Evolutionary conservation across 1,140 invertebrate genomes (phyloP).

Genomic region (Eubasilissa regina): DNA sequence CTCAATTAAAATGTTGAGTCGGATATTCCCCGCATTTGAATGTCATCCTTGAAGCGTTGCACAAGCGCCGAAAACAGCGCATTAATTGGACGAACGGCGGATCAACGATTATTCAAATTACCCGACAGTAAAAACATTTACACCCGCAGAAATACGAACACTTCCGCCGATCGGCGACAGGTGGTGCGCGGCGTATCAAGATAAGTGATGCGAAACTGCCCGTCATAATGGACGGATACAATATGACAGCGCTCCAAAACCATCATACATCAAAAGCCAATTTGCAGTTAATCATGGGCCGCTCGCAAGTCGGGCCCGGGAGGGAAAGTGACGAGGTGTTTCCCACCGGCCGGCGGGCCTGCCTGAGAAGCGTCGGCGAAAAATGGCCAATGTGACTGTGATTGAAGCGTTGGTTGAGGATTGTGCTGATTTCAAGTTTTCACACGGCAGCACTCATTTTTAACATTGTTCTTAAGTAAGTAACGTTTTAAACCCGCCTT

Average conservation of each 20-base stretch:
- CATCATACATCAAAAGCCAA: not conserved
- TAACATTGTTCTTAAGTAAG: no score
- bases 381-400: no score
- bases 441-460: no score
- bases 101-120: not conserved
- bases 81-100: not conserved
- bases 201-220: not conserved
- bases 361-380: no score
- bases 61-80: not conserved
- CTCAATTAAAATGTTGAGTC: slow-evolving; percentile 1
- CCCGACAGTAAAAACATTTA: slow-evolving; percentile 12
- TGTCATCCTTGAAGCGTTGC: slow-evolving; percentile 10
- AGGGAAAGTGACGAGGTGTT: no score
- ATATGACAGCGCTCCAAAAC: not conserved
- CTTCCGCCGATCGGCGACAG: not conserved
- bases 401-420: no score
- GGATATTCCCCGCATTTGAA: not conserved
- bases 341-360: no score
- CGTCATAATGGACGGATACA: not conserved
- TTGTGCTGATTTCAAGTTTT: no score
- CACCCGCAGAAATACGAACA: not conserved
- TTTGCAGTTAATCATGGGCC: no score
- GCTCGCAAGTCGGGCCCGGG: no score
- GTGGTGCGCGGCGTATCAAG: slow-evolving; percentile 8
- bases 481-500: no score